Percentiles rank a stretch among this genome's conserved stretches.
phyloP scores from a whole-genome alignment of 2,113 vertebrate species.

The Plecturocebus donacophilus region DNA sequence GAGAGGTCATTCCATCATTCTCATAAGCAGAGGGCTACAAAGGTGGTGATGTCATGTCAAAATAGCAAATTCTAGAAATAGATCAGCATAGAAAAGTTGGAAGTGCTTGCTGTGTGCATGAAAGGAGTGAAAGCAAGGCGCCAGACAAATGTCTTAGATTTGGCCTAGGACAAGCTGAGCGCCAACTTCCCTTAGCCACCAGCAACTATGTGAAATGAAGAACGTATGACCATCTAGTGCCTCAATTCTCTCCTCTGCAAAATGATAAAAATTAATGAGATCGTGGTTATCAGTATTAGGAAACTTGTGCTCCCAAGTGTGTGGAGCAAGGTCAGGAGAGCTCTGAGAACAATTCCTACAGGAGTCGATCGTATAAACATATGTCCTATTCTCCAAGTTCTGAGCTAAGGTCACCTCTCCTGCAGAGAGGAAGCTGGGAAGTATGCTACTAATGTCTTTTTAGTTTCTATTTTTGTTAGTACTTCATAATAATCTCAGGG shows the following conservation, averaged over 20 bases:
- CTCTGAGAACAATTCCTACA: background rate
- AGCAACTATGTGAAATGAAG: accelerated
- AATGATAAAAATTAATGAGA: background rate
- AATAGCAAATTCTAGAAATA: background rate
- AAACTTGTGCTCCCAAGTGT: background rate
- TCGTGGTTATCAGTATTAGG: too few species aligned
- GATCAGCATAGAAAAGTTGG: too few species aligned
- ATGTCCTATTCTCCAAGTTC: background rate
- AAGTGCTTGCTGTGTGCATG: background rate
- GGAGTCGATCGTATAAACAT: background rate
- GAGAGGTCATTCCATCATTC: too few species aligned
- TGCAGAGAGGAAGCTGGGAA: background rate
- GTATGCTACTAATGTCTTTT: background rate
- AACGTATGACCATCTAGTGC: accelerated
- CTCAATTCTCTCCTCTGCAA: background rate
- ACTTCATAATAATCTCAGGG: background rate
- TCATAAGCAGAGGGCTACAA: background rate
- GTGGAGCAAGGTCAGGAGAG: background rate
- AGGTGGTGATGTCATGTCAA: background rate
- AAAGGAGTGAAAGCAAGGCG: accelerated
- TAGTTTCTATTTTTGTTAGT: background rate
- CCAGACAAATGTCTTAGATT: background rate
- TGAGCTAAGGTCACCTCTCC: background rate
- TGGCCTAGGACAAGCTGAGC: too few species aligned
- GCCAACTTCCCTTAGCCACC: background rate